phyloP scores from a whole-genome alignment of 2,797 vertebrate genomes.

The Sebastes diaconus region DNA sequence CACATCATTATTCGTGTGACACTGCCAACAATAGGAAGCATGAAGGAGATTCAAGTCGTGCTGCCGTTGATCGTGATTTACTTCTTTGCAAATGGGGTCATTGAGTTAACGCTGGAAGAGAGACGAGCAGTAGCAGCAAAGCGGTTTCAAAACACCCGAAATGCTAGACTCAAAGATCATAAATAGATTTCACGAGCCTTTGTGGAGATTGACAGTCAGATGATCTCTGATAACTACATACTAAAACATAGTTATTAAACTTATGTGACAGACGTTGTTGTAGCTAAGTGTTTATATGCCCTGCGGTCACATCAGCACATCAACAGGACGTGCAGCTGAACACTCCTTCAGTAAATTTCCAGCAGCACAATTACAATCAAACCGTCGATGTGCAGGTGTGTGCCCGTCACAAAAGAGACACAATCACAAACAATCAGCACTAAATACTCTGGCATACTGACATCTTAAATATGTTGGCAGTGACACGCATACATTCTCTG shows the following conservation, averaged over 20 bases:
- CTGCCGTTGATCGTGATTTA: no score
- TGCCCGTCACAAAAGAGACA: constrained; percentile 5
- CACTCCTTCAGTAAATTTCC: constrained; percentile 39
- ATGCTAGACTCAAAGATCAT: no score
- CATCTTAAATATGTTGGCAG: constrained; percentile 11
- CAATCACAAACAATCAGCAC: neutral
- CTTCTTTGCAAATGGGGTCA: no score
- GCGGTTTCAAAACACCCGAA: no score
- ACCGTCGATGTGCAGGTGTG: neutral
- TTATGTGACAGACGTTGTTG: neutral
- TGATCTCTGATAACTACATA: constrained; percentile 32
- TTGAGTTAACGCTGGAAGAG: no score
- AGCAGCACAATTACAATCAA: neutral
- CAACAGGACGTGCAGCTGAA: constrained; percentile 18
- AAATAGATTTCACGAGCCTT: no score
- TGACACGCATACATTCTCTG: neutral
- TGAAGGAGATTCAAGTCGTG: no score
- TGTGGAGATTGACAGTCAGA: no score
- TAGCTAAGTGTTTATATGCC: constrained; percentile 30
- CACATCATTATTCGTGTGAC: no score
- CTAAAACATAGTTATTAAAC: constrained; percentile 15
- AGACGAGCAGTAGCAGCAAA: no score
- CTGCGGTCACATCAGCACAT: constrained; percentile 27
- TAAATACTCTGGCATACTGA: neutral
- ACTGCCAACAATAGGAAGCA: no score